Base-by-base conservation (phyloP, 1,140 invertebrate genomes). In the Hyles vespertilio region DNA sequence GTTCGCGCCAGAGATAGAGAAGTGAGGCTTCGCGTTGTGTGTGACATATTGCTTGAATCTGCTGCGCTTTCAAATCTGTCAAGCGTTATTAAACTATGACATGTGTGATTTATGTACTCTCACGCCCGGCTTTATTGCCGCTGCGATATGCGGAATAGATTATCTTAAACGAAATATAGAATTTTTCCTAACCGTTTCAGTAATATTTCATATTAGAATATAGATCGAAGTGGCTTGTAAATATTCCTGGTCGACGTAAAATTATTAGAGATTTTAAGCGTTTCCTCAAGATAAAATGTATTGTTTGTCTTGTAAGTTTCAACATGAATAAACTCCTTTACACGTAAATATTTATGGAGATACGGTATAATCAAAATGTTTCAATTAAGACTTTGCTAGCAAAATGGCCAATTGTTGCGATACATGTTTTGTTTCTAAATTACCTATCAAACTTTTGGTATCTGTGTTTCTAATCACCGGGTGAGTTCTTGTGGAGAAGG, bases 41-140 rank as follows among this genome's bases (percentile, higher is more conserved):
- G 65, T 70, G 71, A 74, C 67, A 73, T 71, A 75, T 74, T 75
- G 63, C 69, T 61, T 49, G 62, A 63, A 74, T 74, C 65, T 78
- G 74, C 77, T 69, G 60, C 66, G 77, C 69, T 73, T 64, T 73
- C 71, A 69, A 74, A 81, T 76, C 70, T 71, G 75, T 76, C 73
- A 78, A 58, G 66, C 72, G 66, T 77, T 78, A 79, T 77, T 81
- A 81, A 77, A 74, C 74, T 75, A 70, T 72, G 72, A 73, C 73
- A 66, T 72, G 53, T 69, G 63, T 79, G 77, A 81, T 78, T 74
- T 79, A 79, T 81, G 69, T 65, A 71, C 67, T 51, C 59, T 64
- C 53, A 55, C 60, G 52, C 58, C 51, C 58, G 58, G 54, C 58
- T 55, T 45, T 58, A 47, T 59, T 51, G 46, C 55, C 51, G 55